phyloP scores from a whole-genome alignment of 2,113 vertebrate genomes.

The Chrysemys picta region DNA sequence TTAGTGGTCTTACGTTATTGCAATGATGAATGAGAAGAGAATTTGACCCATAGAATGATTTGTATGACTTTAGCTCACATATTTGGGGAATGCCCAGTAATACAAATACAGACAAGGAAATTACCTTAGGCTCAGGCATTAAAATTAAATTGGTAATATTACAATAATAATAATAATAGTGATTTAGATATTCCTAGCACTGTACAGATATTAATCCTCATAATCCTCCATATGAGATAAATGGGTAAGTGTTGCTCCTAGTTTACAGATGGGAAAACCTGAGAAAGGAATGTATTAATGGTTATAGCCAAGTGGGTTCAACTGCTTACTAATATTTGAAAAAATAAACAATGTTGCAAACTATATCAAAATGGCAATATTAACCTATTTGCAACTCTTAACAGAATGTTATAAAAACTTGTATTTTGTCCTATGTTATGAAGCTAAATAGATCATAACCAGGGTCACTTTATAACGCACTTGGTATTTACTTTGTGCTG shows the following conservation, averaged over 20 bases:
- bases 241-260: neutral
- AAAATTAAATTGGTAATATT: neutral
- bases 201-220: neutral
- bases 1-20: neutral
- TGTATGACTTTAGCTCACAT: neutral
- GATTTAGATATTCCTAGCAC: neutral
- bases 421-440: neutral
- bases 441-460: neutral
- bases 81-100: neutral
- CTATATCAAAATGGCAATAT: neutral
- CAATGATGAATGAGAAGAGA: neutral
- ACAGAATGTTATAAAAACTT: neutral
- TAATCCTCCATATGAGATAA: neutral
- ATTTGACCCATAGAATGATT: neutral
- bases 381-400: neutral
- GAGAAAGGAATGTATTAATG: neutral
- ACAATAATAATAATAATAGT: neutral
- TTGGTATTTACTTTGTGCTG: neutral
- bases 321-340: neutral
- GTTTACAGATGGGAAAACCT: neutral
- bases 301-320: neutral
- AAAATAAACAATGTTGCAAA: neutral
- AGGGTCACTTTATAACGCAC: neutral
- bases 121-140: conserved; percentile 3
- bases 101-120: neutral